These are phyloP conservation scores for Drosophila varians DNA, from an alignment of 1,140 invertebrate genomes.

Conservation along the genomic window DNA sequence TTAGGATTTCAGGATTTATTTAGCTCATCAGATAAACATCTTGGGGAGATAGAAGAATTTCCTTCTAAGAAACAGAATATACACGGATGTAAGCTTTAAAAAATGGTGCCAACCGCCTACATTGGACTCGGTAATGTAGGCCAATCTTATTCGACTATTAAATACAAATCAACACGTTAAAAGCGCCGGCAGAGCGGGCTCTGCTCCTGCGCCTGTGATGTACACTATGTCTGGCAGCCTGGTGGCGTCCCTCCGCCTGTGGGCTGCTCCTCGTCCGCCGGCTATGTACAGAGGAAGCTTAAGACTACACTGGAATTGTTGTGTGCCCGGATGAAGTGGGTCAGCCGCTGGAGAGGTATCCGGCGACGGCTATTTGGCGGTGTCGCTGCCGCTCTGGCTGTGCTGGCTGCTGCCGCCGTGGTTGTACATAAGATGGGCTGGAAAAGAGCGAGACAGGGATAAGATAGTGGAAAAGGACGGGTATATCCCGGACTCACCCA, in stretches of 20 bases:
- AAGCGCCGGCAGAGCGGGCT: neutral
- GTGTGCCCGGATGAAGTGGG: neutral
- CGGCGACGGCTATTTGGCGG: slow-evolving; percentile 56
- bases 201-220: slow-evolving; percentile 21
- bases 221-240: slow-evolving; percentile 6
- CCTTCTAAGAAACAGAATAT: neutral
- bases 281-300: slow-evolving; percentile 45
- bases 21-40: slow-evolving; percentile 3
- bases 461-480: neutral
- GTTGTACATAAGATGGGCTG: slow-evolving; percentile 74
- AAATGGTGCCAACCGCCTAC: slow-evolving; percentile 15
- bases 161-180: slow-evolving; percentile 41
- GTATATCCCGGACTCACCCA: slow-evolving; percentile 50
- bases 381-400: slow-evolving; percentile 56
- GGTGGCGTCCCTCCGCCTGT: neutral
- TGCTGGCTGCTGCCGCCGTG: slow-evolving; percentile 61
- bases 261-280: neutral
- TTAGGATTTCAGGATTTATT: slow-evolving; percentile 9
- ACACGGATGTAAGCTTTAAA: slow-evolving; percentile 14
- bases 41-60: neutral
- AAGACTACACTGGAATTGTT: slow-evolving; percentile 44
- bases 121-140: neutral
- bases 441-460: slow-evolving; percentile 2
- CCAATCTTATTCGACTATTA: slow-evolving; percentile 33
- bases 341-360: neutral